Base-by-base conservation (phyloP, 2,888 invertebrate genomes). In the Bellardia bayeri region DNA sequence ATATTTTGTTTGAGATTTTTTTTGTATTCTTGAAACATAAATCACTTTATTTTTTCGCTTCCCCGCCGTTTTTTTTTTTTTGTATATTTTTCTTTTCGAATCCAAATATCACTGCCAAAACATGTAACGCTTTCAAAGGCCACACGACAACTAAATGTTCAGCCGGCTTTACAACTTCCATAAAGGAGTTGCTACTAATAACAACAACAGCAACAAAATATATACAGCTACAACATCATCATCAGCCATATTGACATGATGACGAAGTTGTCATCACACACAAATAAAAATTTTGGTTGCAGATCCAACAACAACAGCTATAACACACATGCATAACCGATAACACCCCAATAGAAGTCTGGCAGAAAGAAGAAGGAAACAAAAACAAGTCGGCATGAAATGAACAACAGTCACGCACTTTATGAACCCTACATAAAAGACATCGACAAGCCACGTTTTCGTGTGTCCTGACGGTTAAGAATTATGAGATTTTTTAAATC, bases 81-180 rank as follows among this genome's bases (percentile, higher is more conserved):
- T 45, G 37, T 11, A 72, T 71, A 30, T 2, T 5, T 16, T 33
- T n/a, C 14, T 16, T 64, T 30, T 6, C 64, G 7, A 11, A 42
- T 33, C 0, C 0, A 30, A n/a, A 45, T 42, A 14, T 11, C 30
- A n/a, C 45, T 30, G 37, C n/a, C n/a, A 58, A 68, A 16, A 84
- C 85, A 86, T 40, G 16, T 79, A 71, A 87, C 83, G 37, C 87
- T 71, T 79, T 71, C 89, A 87, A 88, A 75, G 78, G 72, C 74
- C 88, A 87, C 79, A 85, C 88, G 74, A 74, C 86, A 84, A 90
- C 90, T 89, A 64, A 87, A 33, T 51, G 42, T 42, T 63, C 33
- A n/a, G 82, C 82, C 85, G 74, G 78, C 82, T 75, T 75, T 78
- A 61, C 85, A 87, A 87, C 87, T 85, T 82, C 84, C 54, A 78